Conservation (phyloP, 2,113 vertebrate genomes). For the Hirundichthys speculiger region DNA sequence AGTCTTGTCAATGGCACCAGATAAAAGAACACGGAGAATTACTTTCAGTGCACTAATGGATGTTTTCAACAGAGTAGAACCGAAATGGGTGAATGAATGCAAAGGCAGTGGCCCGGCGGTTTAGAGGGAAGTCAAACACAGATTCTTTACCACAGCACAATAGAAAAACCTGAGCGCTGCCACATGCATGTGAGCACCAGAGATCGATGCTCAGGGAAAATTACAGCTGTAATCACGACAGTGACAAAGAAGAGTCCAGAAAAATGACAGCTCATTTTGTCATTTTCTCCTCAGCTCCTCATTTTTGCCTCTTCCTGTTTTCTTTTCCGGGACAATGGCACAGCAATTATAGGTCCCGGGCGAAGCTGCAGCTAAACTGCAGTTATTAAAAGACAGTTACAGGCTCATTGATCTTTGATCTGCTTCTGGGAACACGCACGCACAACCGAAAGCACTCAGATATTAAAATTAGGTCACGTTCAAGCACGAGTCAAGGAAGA, state of each 20-base stretch:
- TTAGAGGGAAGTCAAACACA: no score
- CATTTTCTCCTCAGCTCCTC: constrained; percentile 9
- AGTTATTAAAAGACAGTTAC: constrained; percentile 61
- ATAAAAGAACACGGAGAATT: no score
- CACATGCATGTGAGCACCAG: not conserved
- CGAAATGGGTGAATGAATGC: no score
- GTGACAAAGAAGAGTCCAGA: not conserved
- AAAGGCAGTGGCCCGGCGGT: no score
- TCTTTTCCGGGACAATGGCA: constrained; percentile 34
- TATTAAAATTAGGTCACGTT: constrained; percentile 6
- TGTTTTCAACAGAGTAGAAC: no score
- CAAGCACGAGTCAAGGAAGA: constrained; percentile 1
- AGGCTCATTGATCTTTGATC: constrained; percentile 35
- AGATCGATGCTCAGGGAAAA: constrained; percentile 24
- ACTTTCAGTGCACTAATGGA: no score
- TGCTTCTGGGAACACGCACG: constrained; percentile 4
- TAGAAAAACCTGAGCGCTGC: not conserved
- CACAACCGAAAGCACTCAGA: constrained; percentile 12
- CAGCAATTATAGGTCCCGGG: constrained; percentile 42
- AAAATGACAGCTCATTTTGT: constrained; percentile 32
- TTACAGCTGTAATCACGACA: constrained; percentile 21
- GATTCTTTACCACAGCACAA: not conserved
- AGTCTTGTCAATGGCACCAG: no score
- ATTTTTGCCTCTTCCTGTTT: constrained; percentile 11
- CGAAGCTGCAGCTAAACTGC: constrained; percentile 51